Base-by-base conservation (phyloP, 2,113 vertebrate genomes). In the Cochlearius cochlearius region DNA sequence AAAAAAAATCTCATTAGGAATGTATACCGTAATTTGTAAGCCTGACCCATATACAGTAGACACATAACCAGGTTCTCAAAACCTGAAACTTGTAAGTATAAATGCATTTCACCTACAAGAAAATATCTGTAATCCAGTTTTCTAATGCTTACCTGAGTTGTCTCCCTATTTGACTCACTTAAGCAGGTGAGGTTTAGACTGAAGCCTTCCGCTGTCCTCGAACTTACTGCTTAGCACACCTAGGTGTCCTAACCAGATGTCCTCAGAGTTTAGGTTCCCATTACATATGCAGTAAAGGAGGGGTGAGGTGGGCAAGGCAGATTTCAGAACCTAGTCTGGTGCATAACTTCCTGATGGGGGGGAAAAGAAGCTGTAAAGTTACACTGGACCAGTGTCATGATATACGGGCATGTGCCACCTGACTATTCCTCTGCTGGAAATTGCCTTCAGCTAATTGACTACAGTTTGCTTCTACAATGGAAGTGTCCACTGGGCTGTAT, bases 381-480 rank as follows among this genome's bases (percentile, higher is more conserved):
- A 5, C 8, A 4, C 8, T 53, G 34, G 34, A 17, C 9, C 45
- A 22, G 7, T 9, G 34, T 11, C 27, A 4, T 13, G 22, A 17
- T 26, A 8, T 3, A 10, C 0, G 2, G 64, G 27, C 30, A 4
- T 1, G 7, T 36, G 34, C 21, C 58, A 4, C 38, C 25, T 67
- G 12, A 20, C 22, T 56, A 10, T 34, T 56, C 23, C 45, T 81
- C 45, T 2, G 1, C 2, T n/a, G 52, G 26, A 71, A 45, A n/a
- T 47, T 38, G 50, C 58, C 45, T 79, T 49, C 43, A 47, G 20
- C 20, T 50, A 34, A 20, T 16, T 15, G 38, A 26, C 41, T 52
- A 3, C 0, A 0, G 15, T n/a, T 73, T 9, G 11, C 58, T 76
- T 41, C 30, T n/a, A 13, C 16, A 30, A 6, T 50, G 50, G 27